Evolutionary conservation across 2,797 vertebrate species (phyloP).

Genomic region (Parauchenoglanis ngamensis): DNA sequence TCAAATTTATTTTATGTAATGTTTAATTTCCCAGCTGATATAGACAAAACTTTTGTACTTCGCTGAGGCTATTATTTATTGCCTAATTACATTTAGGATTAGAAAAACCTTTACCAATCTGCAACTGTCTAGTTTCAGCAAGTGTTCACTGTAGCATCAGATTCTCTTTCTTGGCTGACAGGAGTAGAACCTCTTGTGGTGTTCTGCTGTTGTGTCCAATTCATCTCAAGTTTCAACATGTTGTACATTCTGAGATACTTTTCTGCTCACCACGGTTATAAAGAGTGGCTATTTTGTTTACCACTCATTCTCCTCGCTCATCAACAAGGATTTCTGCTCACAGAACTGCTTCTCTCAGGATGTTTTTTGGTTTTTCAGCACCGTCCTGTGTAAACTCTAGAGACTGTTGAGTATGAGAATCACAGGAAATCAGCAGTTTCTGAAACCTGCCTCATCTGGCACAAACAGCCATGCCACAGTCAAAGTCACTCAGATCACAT

Average conservation of each 20-base stretch:
- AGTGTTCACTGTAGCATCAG: neutral
- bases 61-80: neutral
- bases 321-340: neutral
- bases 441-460: neutral
- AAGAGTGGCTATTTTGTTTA: neutral
- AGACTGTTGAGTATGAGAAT: neutral
- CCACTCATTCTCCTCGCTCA: neutral
- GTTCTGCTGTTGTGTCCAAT: neutral
- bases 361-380: neutral
- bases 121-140: neutral
- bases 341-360: neutral
- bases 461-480: neutral
- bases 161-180: neutral
- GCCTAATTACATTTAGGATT: slow-evolving; percentile 1
- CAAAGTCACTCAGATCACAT: neutral
- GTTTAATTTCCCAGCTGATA: slow-evolving; percentile 1
- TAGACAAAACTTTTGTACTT: neutral
- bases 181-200: neutral
- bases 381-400: neutral
- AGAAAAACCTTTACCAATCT: neutral
- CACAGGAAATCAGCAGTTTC: neutral
- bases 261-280: neutral
- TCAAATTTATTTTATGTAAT: neutral
- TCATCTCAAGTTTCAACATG: neutral
- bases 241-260: neutral